These are phyloP conservation scores for Olivierus martensii DNA, from an alignment of 1,140 invertebrate genomes.

Conservation along the genomic window DNA sequence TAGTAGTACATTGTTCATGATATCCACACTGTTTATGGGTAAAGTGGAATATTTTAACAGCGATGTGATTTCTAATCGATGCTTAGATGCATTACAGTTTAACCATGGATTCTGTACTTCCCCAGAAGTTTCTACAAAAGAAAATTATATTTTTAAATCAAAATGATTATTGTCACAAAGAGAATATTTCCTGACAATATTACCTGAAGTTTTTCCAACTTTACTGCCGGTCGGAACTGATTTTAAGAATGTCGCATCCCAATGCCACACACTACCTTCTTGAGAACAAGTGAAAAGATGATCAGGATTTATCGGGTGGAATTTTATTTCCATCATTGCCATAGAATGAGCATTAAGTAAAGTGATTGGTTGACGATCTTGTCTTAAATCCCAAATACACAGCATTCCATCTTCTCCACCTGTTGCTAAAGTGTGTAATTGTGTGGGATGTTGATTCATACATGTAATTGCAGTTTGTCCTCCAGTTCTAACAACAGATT, in stretches of 20 bases:
- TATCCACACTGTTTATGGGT: constrained; percentile 62
- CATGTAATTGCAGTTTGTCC: constrained; percentile 48
- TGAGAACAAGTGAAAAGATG: constrained; percentile 65
- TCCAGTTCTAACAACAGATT: constrained; percentile 44
- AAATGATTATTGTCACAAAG: neutral
- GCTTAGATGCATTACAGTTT: constrained; percentile 45
- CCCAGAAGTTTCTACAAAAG: neutral
- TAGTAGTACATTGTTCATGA: constrained; percentile 49
- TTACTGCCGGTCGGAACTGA: neutral
- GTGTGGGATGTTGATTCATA: constrained; percentile 65
- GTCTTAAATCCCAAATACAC: constrained; percentile 75
- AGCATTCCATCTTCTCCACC: constrained; percentile 64
- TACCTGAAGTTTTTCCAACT: no score
- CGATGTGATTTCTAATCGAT: constrained; percentile 53
- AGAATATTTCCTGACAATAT: no score
- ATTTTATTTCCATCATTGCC: constrained; percentile 62
- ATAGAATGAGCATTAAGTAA: constrained; percentile 59
- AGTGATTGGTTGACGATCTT: constrained; percentile 62
- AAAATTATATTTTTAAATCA: neutral
- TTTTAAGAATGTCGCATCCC: constrained; percentile 39
- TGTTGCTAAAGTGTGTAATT: constrained; percentile 63
- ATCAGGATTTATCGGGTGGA: constrained; percentile 64
- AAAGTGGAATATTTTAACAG: constrained; percentile 52
- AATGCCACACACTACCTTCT: constrained; percentile 72
- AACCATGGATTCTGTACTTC: constrained; percentile 37